These are phyloP conservation scores for Leucophenga varia DNA, from an alignment of 1,140 invertebrate species.

Conservation along the genomic window DNA sequence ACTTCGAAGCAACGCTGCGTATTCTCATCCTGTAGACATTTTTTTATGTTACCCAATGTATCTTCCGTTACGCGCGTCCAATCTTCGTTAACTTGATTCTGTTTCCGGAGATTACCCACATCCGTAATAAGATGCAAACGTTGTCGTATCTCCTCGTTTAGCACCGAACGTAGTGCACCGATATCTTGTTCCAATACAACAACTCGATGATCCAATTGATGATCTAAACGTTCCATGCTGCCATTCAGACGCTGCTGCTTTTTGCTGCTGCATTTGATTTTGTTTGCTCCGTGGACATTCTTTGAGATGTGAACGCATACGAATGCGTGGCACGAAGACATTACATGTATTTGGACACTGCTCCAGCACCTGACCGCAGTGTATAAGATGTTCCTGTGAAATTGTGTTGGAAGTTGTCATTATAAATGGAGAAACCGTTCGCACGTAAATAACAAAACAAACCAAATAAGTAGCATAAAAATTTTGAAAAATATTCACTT, in stretches of 20 bases:
- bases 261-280: background rate
- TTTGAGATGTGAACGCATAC: conserved; percentile 61
- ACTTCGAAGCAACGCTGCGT: conserved; percentile 24
- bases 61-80: conserved; percentile 49
- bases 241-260: conserved; percentile 18
- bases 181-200: conserved; percentile 46
- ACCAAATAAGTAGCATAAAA: background rate
- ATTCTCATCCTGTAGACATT: conserved; percentile 37
- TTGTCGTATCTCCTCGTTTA: conserved; percentile 53
- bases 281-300: conserved; percentile 59
- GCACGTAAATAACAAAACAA: background rate
- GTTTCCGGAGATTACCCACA: conserved; percentile 49
- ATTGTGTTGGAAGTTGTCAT: background rate
- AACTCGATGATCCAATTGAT: conserved; percentile 36
- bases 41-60: conserved; percentile 21
- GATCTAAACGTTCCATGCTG: conserved; percentile 40
- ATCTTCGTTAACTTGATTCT: conserved; percentile 52
- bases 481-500: background rate
- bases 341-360: conserved; percentile 68
- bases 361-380: conserved; percentile 68
- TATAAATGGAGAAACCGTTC: background rate
- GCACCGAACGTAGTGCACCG: conserved; percentile 39
- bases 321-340: conserved; percentile 65
- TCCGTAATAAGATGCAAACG: conserved; percentile 51
- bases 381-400: conserved; percentile 63